Percentiles rank a stretch among this genome's conserved stretches.
Conservation (phyloP, 2,888 invertebrate species). For the Sacculina carcini region DNA sequence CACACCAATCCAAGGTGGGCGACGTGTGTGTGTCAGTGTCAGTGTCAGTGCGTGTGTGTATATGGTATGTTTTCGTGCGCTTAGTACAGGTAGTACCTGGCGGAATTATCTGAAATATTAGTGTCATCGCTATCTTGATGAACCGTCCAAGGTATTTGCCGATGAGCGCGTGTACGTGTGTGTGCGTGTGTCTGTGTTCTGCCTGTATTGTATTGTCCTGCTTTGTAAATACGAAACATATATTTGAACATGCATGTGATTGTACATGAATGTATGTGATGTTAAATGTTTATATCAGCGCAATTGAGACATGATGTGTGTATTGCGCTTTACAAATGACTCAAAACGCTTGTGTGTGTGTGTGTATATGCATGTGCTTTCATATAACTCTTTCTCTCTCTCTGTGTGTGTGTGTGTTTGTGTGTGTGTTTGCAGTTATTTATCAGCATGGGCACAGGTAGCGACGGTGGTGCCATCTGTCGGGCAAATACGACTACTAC, state of each 20-base stretch:
- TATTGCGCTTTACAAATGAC: too few relatives aligned
- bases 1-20: too few relatives aligned
- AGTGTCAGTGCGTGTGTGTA: background rate
- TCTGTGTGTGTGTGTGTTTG: background rate
- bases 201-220: too few relatives aligned
- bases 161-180: background rate
- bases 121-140: background rate
- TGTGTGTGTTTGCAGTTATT: background rate
- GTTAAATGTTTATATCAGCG: too few relatives aligned
- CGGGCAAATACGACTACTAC: too few relatives aligned
- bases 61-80: too few relatives aligned
- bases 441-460: background rate
- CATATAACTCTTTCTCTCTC: constrained; percentile 2
- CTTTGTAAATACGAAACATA: background rate
- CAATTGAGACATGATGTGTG: too few relatives aligned
- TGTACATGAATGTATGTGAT: too few relatives aligned
- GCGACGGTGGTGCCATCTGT: too few relatives aligned
- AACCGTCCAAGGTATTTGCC: too few relatives aligned
- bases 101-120: background rate
- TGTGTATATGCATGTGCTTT: constrained; percentile 3
- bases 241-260: too few relatives aligned
- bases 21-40: background rate
- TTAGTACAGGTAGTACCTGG: background rate
- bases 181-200: too few relatives aligned
- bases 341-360: background rate